A percentile compares a stretch with the other conserved stretches of the same genome.
These are phyloP conservation scores for Acanthosepion esculentum DNA, from an alignment of 2,888 invertebrate species.

Conservation along the genomic window DNA sequence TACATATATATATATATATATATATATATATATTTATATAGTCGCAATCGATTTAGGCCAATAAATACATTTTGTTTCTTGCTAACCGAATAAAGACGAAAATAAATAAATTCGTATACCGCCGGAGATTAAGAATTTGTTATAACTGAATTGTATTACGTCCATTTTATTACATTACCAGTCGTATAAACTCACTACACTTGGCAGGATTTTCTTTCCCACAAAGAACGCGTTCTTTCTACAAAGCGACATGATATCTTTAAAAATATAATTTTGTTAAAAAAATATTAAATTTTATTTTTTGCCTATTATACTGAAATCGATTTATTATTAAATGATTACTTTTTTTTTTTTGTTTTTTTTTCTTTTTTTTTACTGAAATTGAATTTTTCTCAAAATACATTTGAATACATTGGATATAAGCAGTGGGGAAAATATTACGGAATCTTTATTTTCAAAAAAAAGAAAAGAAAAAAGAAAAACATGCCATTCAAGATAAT, in stretches of 20 bases:
- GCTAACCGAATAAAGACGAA: conserved; percentile 16
- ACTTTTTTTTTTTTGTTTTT: background rate
- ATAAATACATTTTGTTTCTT: background rate
- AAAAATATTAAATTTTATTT: too few species aligned
- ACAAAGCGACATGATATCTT: background rate
- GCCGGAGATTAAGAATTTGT: background rate
- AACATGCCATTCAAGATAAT: background rate
- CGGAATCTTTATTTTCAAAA: background rate
- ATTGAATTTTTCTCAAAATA: background rate
- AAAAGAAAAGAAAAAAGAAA: background rate
- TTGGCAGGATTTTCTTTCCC: background rate
- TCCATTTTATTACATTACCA: background rate
- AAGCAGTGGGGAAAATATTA: background rate
- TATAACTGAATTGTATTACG: background rate
- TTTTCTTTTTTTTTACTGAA: background rate
- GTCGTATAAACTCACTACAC: background rate
- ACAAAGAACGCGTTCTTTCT: background rate
- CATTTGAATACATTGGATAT: background rate
- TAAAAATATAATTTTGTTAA: background rate
- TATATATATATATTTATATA: background rate
- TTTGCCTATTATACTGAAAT: background rate
- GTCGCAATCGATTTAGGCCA: too few species aligned
- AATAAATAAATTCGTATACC: background rate
- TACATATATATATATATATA: too few species aligned
- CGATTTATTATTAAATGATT: background rate